Base-by-base conservation (phyloP, 2,888 invertebrate species). In the Macropis europaea region DNA sequence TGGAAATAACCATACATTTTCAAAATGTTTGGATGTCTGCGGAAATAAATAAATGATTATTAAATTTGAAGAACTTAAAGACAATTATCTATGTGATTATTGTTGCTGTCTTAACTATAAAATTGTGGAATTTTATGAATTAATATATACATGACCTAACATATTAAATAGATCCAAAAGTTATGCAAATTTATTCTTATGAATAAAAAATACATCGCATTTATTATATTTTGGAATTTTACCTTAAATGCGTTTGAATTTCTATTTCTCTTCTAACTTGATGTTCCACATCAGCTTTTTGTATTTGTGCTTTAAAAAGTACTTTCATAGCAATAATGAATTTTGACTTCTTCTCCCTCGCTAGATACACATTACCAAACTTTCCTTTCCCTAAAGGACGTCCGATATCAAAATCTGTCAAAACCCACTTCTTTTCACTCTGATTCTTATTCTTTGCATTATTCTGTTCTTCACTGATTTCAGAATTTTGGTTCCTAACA, bases 281-380 rank as follows among this genome's bases (percentile, higher is more conserved):
- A 90, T 98, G 97, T 87, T 98, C 97, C 22, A 98, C 96, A 78
- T 95, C 94, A 1, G 95, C 95, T 82, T 95, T 94, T 69, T 95
- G 92, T 63, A 99, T 94, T 90, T 98, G 97, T 62, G 94, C 94
- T 90, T 99, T 98, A 88, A 97, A 97, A 1, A 98, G 91, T 0
- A 97, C 97, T 91, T 98, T 97, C 28, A 97, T 90, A 0, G 97
- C 97, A 1, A 97, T 94, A 11, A 97, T 94, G 83, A 94, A 96
- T 82, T 94, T 94, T 0, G 97, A 96, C 73, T 93, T 93, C 86
- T 96, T 97, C 88, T 99, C 98, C 68, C 98, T 93, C 0, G 98
- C 99, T 83, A 99, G 91, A 90, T 98, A 99, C 2, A 99, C 99
- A 90, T 96, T 97, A 7, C 99, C 99, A 91, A 99, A 99, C 92